These are phyloP conservation scores for Margarornis squamiger DNA, from an alignment of 2,797 vertebrate species.

Conservation along the genomic window DNA sequence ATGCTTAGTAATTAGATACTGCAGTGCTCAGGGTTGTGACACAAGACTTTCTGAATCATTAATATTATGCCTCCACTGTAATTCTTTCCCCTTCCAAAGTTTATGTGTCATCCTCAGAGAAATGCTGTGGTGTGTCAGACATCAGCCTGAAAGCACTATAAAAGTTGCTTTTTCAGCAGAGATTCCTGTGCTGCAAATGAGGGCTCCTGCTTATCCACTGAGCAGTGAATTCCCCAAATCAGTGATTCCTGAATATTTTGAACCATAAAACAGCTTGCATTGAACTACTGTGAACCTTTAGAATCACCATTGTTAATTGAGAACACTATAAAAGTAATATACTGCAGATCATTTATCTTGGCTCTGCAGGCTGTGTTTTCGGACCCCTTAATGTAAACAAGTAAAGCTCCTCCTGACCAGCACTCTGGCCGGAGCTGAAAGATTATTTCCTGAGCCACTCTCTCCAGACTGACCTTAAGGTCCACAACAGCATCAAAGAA, in stretches of 20 bases:
- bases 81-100: slow-evolving; percentile 27
- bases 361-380: neutral
- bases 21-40: slow-evolving; percentile 43
- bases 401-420: slow-evolving; percentile 44
- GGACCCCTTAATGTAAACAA: neutral
- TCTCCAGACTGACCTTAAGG: slow-evolving; percentile 10
- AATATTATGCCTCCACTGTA: neutral
- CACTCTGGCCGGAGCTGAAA: slow-evolving; percentile 37
- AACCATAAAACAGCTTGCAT: neutral
- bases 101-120: neutral
- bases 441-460: slow-evolving; percentile 41
- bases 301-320: slow-evolving; percentile 16
- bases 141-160: neutral
- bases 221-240: slow-evolving; percentile 40
- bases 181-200: neutral
- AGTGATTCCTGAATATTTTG: neutral
- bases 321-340: neutral
- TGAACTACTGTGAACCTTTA: neutral
- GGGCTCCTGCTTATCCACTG: neutral
- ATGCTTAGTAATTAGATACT: slow-evolving; percentile 48
- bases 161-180: neutral
- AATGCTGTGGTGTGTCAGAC: neutral
- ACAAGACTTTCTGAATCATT: slow-evolving; percentile 35
- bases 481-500: slow-evolving; percentile 23
- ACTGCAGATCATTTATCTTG: neutral